Base-by-base conservation (phyloP, 1,140 invertebrate species). In the Drosophila bocki region DNA sequence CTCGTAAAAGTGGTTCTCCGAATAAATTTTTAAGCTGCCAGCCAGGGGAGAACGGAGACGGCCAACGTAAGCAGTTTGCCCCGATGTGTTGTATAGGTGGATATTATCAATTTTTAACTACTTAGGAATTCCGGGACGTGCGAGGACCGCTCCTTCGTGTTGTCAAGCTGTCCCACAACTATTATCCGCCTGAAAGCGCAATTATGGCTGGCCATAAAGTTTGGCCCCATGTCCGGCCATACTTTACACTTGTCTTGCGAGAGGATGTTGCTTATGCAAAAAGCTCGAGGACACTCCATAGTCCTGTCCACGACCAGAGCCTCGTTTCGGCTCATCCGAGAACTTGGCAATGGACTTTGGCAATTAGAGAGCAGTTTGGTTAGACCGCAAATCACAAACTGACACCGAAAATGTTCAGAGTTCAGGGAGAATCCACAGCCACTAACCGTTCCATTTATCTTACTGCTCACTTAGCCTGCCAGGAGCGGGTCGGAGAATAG, bases 51-150 rank as follows among this genome's bases (percentile, higher is more conserved):
- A 71, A 56, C 35, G 7, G 17, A 7, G 35, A 50, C 3, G 29
- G 54, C n/a, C n/a, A 17, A 33, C 32, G 19, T 41, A 11, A 37
- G 11, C 61, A 15, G 35, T 35, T 58, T 47, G 29, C 22, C 22
- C n/a, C 48, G 6, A 26, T 50, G 41, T 50, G 37, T 42, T 29
- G 71, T 29, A 22, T 75, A 56, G 32, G 37, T 69, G 51, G 39
- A 65, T 77, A 67, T 75, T 75, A 84, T 80, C 64, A 84, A 84
- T 80, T 84, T 83, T 84, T 80, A 75, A 85, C 76, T 78, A 56
- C 64, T 42, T 37, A 48, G 33, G 69, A 82, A 82, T 64, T 71
- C 65, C 54, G 70, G 65, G 37, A 68, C 63, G 68, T 60, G 33
- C 29, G 35, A 37, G 11, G 48, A 47, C 29, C 8, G 58, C 22